Evolutionary conservation across 2,113 vertebrate genomes (phyloP).

Genomic region (Caranx ignobilis): DNA sequence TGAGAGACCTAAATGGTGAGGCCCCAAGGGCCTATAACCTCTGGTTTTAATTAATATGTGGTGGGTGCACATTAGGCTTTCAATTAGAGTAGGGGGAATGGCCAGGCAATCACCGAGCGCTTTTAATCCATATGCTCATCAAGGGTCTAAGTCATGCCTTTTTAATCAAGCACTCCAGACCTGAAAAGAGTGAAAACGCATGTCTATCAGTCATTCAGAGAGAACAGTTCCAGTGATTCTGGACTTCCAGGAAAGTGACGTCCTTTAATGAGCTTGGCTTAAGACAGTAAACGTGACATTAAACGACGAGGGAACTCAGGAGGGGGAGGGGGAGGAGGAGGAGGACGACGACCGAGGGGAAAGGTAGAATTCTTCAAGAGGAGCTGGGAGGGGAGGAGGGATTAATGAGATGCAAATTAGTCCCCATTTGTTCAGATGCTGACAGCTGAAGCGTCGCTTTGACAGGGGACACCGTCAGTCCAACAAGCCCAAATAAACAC

Average conservation of each 20-base stretch:
- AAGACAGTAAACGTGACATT: conserved; percentile 61
- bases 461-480: conserved; percentile 70
- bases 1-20: conserved; percentile 83
- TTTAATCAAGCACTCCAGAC: conserved; percentile 82
- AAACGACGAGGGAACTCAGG: conserved; percentile 56
- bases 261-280: conserved; percentile 77
- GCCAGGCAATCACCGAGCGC: conserved; percentile 78
- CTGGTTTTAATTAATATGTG: conserved; percentile 87
- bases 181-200: conserved; percentile 66
- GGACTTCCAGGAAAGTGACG: conserved; percentile 63
- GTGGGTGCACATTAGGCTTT: conserved; percentile 84
- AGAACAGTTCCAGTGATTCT: conserved; percentile 46
- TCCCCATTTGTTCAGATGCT: conserved; percentile 68
- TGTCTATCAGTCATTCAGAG: conserved; percentile 75
- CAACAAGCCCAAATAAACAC: conserved; percentile 77
- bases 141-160: conserved; percentile 80
- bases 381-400: conserved; percentile 50
- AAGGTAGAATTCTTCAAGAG: conserved; percentile 60
- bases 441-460: conserved; percentile 73
- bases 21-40: conserved; percentile 84
- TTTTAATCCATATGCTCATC: conserved; percentile 86
- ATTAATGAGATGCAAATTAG: conserved; percentile 82
- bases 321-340: conserved; percentile 19
- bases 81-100: conserved; percentile 83
- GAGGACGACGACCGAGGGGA: neutral